Percentiles rank a stretch among this genome's conserved stretches.
These are phyloP conservation scores for Garrulus glandarius DNA, from an alignment of 2,797 vertebrate species.

Conservation along the genomic window DNA sequence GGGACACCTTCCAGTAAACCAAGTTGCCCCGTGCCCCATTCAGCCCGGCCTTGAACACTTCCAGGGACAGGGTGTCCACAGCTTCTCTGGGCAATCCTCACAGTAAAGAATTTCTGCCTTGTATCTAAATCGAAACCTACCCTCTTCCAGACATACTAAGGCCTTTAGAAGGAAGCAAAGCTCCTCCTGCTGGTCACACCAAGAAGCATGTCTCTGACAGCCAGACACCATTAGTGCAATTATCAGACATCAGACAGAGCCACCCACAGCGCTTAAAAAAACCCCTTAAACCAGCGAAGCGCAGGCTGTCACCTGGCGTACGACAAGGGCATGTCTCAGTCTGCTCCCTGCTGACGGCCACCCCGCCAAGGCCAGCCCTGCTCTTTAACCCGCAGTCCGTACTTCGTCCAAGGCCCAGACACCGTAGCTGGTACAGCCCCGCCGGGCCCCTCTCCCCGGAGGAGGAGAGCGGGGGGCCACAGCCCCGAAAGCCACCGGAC, in stretches of 20 bases:
- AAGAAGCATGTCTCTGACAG: fast-evolving
- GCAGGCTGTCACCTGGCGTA: background rate
- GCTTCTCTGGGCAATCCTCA: background rate
- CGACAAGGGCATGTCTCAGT: fast-evolving
- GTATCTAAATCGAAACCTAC: background rate
- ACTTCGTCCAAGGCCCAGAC: fast-evolving
- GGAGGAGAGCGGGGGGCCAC: fast-evolving
- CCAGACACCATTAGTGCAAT: fast-evolving
- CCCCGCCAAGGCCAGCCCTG: background rate
- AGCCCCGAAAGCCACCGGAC: fast-evolving
- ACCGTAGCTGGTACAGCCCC: fast-evolving
- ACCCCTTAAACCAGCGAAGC: background rate
- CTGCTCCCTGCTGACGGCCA: background rate
- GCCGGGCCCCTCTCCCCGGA: fast-evolving
- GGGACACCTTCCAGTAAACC: background rate
- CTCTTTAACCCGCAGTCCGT: fast-evolving
- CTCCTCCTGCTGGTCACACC: conserved; percentile 10
- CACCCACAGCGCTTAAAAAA: background rate
- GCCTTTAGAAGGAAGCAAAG: background rate
- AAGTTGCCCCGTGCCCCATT: background rate
- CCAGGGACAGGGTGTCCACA: fast-evolving
- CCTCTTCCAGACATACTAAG: background rate
- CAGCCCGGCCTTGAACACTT: background rate
- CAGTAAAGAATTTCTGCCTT: background rate
- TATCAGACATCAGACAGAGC: background rate